These are phyloP conservation scores for Notamacropus eugenii DNA, from an alignment of 2,797 vertebrate species.

Conservation along the genomic window DNA sequence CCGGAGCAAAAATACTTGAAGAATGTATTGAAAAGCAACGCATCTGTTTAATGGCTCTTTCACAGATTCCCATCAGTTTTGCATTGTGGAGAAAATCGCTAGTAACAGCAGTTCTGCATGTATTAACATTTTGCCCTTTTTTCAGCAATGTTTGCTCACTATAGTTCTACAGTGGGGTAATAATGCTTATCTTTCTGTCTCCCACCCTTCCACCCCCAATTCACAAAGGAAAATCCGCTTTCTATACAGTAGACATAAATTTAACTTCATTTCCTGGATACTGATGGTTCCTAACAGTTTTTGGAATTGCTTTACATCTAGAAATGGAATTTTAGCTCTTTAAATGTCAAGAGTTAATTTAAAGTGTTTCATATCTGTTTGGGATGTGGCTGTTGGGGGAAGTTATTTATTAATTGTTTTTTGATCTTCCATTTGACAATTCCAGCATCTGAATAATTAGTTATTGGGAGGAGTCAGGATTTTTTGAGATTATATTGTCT, in stretches of 20 bases:
- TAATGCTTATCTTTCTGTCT: constrained; percentile 69
- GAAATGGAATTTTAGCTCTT: constrained; percentile 23
- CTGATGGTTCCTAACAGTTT: constrained; percentile 27
- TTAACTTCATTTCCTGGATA: constrained; percentile 45
- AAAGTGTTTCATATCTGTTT: constrained; percentile 28
- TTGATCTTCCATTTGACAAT: constrained; percentile 9
- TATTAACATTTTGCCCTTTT: constrained; percentile 77
- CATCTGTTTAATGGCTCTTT: constrained; percentile 81
- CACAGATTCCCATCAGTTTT: constrained; percentile 78
- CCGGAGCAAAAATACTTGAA: constrained; percentile 80
- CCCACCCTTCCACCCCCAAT: constrained; percentile 26
- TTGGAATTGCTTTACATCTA: constrained; percentile 9
- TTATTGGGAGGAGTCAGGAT: constrained; percentile 68
- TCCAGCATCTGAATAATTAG: constrained; percentile 77
- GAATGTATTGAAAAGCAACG: constrained; percentile 78
- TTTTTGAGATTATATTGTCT: constrained; percentile 80
- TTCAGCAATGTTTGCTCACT: constrained; percentile 77
- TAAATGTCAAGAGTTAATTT: constrained; percentile 25
- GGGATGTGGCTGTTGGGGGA: not conserved
- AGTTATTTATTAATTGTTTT: not conserved
- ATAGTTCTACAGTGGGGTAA: constrained; percentile 68
- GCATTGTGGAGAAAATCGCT: constrained; percentile 78
- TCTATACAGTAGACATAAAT: constrained; percentile 52
- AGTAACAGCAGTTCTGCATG: constrained; percentile 77
- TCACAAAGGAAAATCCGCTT: constrained; percentile 58